Conservation (phyloP, 2,888 invertebrate species). For the Oscheius sp. region DNA sequence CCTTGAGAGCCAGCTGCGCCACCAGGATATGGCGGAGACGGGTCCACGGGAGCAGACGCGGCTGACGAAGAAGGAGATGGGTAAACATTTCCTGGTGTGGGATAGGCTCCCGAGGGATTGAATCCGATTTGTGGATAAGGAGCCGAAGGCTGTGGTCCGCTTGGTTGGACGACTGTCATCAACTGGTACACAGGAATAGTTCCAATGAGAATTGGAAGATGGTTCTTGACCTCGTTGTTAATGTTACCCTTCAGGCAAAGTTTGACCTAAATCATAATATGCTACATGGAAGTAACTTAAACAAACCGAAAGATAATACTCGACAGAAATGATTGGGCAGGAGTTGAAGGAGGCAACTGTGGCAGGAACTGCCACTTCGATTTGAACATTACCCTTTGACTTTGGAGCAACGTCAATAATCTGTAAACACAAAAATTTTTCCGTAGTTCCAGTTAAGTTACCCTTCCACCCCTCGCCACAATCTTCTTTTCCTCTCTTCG, state of each 20-base stretch:
- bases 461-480: constrained; percentile 17
- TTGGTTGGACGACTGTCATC: background rate
- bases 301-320: constrained; percentile 35
- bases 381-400: constrained; percentile 10
- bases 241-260: constrained; percentile 23
- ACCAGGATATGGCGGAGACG: constrained; percentile 9
- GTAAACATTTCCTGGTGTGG: background rate
- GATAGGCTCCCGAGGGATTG: constrained; percentile 1
- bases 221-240: constrained; percentile 26
- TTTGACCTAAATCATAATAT: constrained; percentile 23
- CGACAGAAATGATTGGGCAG: constrained; percentile 49
- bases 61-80: background rate
- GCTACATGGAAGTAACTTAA: too few species aligned
- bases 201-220: constrained; percentile 37
- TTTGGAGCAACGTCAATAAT: constrained; percentile 24
- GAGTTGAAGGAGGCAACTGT: constrained; percentile 45
- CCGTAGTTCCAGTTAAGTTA: background rate
- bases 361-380: constrained; percentile 35
- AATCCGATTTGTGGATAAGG: background rate
- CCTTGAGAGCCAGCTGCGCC: constrained; percentile 1
- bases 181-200: constrained; percentile 36
- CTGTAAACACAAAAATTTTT: constrained; percentile 7
- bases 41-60: constrained; percentile 4
- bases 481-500: constrained; percentile 15
- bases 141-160: background rate